These are phyloP conservation scores for Potorous gilbertii DNA, from an alignment of 2,797 vertebrate genomes.

Conservation along the genomic window DNA sequence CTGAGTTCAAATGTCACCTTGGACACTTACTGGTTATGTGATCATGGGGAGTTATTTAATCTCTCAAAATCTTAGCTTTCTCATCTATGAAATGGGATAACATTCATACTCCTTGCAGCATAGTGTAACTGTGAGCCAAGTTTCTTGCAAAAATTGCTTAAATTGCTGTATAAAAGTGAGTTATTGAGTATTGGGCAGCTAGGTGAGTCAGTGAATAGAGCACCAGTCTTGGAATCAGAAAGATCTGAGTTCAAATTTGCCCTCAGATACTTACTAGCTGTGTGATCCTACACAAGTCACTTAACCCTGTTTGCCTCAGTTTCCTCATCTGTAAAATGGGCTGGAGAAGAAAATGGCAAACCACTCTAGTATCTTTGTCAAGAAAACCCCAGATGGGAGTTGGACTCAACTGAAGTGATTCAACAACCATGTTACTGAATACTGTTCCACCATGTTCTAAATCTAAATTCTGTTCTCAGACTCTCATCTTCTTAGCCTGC, in stretches of 20 bases:
- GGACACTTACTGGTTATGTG: neutral
- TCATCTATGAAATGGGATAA: neutral
- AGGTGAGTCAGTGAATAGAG: too few relatives aligned
- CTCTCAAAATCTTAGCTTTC: neutral
- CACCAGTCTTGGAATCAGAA: too few relatives aligned
- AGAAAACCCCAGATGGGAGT: neutral
- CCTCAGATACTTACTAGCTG: too few relatives aligned
- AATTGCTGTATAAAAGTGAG: too few relatives aligned
- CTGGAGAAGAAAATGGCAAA: neutral
- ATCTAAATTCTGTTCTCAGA: neutral
- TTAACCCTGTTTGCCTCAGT: too few relatives aligned
- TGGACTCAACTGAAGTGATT: neutral
- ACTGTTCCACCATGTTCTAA: neutral
- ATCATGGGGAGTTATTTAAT: neutral
- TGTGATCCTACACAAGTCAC: too few relatives aligned
- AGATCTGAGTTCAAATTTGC: too few relatives aligned
- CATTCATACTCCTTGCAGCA: too few relatives aligned
- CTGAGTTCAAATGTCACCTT: neutral
- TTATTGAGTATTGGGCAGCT: too few relatives aligned
- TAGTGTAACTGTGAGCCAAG: too few relatives aligned
- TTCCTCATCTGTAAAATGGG: too few relatives aligned
- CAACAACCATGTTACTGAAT: neutral
- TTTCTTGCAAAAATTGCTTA: too few relatives aligned
- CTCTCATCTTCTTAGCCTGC: neutral
- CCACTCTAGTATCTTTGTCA: neutral